phyloP scores from a whole-genome alignment of 2,888 invertebrate species.

The Gymnoscelis rufifasciata region DNA sequence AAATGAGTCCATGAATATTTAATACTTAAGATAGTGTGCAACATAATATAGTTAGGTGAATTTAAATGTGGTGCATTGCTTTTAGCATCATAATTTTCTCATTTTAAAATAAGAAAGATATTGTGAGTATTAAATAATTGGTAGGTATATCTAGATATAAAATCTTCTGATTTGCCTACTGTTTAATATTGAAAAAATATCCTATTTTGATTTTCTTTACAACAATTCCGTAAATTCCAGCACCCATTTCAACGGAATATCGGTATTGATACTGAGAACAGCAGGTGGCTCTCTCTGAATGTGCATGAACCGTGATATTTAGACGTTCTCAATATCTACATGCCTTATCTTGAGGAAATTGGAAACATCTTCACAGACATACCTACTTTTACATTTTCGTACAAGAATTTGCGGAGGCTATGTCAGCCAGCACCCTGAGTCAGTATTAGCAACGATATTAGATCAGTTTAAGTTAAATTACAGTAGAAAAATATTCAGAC shows the following conservation, averaged over 20 bases:
- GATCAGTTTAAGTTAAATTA: no score
- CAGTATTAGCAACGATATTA: no score
- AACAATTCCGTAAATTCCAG: constrained; percentile 11
- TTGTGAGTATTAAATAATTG: no score
- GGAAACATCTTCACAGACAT: not conserved
- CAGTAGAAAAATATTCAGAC: constrained; percentile 14
- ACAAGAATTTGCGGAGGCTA: no score
- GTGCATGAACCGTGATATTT: constrained; percentile 7
- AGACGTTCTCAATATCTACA: not conserved
- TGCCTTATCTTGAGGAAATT: not conserved
- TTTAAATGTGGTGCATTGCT: constrained; percentile 46
- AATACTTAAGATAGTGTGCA: constrained; percentile 40
- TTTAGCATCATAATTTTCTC: no score
- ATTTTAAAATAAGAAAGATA: no score
- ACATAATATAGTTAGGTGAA: constrained; percentile 56
- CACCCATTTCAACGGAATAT: not conserved
- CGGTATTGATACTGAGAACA: not conserved
- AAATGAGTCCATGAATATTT: constrained; percentile 65
- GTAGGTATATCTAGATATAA: no score
- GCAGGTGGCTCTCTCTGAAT: constrained; percentile 14
- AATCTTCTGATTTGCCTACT: no score
- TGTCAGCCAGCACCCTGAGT: no score
- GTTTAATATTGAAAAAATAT: constrained; percentile 46
- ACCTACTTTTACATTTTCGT: no score
- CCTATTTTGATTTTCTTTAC: constrained; percentile 36